phyloP scores from a whole-genome alignment of 2,888 invertebrate genomes.

The Xestia ashworthii region DNA sequence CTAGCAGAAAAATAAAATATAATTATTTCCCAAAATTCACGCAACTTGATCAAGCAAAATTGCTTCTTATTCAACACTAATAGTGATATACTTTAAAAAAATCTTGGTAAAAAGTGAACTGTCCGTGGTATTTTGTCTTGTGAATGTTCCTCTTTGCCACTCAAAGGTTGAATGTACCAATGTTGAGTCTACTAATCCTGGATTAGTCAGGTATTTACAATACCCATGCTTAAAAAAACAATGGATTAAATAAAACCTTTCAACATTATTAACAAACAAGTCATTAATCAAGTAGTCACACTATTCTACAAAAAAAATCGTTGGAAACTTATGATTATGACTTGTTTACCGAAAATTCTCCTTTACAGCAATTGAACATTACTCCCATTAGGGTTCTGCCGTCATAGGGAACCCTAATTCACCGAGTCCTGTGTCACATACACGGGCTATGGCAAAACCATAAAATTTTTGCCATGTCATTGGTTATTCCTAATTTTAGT shows the following conservation, averaged over 20 bases:
- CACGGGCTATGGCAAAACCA: conserved; percentile 59
- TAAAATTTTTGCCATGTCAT: conserved; percentile 76
- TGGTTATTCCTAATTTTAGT: conserved; percentile 73
- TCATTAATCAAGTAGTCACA: too few species aligned
- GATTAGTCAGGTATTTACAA: too few species aligned
- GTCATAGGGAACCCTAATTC: conserved; percentile 65
- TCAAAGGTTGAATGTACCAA: too few species aligned
- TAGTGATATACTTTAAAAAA: too few species aligned
- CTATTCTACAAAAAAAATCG: not conserved
- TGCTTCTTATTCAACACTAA: too few species aligned
- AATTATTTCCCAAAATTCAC: not conserved
- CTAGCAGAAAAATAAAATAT: not conserved
- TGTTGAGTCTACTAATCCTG: too few species aligned
- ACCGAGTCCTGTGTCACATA: conserved; percentile 55
- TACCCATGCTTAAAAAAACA: too few species aligned
- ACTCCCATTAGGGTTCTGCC: conserved; percentile 18
- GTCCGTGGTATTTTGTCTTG: too few species aligned
- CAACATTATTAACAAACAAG: too few species aligned
- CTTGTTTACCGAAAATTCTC: conserved; percentile 4
- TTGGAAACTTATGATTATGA: not conserved
- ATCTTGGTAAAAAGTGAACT: too few species aligned
- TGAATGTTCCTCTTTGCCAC: too few species aligned
- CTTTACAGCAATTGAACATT: conserved; percentile 40
- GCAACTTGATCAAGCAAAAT: not conserved
- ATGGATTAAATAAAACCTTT: too few species aligned